Conservation (phyloP, 1,140 invertebrate species). For the Zaprionus capensis region DNA sequence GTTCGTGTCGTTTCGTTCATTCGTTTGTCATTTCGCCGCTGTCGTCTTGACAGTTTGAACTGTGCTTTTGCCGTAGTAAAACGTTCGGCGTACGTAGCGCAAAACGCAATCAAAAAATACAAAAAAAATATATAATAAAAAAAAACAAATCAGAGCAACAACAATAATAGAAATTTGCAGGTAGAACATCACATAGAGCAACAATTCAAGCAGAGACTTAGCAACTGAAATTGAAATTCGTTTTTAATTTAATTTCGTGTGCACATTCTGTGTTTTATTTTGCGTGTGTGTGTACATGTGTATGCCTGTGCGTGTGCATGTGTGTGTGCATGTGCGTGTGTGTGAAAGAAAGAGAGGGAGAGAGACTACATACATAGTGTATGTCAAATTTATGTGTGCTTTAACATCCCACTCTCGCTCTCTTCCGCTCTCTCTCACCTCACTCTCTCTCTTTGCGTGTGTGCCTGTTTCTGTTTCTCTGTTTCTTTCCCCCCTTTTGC, state of each 20-base stretch:
- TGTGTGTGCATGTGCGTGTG: slow-evolving; percentile 6
- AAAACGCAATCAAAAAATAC: slow-evolving; percentile 44
- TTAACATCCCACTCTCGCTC: slow-evolving; percentile 43
- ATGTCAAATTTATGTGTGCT: slow-evolving; percentile 22
- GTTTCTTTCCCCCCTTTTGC: slow-evolving; percentile 33
- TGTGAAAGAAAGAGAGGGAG: neutral
- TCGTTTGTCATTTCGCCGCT: slow-evolving; percentile 43
- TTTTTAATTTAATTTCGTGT: slow-evolving; percentile 64
- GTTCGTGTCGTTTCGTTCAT: slow-evolving; percentile 10
- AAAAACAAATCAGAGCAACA: slow-evolving; percentile 46
- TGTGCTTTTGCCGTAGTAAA: slow-evolving; percentile 67
- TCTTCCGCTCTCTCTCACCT: slow-evolving; percentile 16
- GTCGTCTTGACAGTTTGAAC: slow-evolving; percentile 65
- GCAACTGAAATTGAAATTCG: slow-evolving; percentile 59
- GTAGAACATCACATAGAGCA: slow-evolving; percentile 21
- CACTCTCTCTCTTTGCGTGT: slow-evolving; percentile 29
- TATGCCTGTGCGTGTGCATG: neutral
- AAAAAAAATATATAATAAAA: slow-evolving; percentile 30
- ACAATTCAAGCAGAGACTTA: slow-evolving; percentile 35
- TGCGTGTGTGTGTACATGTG: slow-evolving; percentile 5
- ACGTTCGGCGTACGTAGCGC: slow-evolving; percentile 48
- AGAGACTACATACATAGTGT: neutral
- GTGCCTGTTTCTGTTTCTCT: slow-evolving; percentile 20
- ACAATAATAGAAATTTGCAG: slow-evolving; percentile 35
- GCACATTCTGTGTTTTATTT: slow-evolving; percentile 22